Evolutionary conservation across 2,888 invertebrate species (phyloP).

Genomic region (Pristionchus arcanus): DNA sequence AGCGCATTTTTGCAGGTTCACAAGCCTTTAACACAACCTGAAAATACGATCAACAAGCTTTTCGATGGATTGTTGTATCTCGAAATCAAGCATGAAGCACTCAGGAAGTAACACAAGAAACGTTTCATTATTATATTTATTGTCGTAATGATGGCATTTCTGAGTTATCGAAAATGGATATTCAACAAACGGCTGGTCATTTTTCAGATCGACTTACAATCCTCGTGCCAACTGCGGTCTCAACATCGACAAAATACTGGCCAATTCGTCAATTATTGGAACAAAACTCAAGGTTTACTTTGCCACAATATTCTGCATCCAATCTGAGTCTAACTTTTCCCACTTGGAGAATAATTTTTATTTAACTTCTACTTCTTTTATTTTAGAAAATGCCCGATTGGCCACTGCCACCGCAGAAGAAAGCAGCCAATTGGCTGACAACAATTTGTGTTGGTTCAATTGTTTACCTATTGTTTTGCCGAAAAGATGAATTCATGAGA

Average conservation of each 20-base stretch:
- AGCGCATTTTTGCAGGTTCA: background rate
- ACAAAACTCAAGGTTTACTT: constrained; percentile 14
- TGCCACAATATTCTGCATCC: too few species aligned
- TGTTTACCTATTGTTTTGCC: too few species aligned
- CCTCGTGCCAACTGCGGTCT: background rate
- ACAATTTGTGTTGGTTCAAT: background rate
- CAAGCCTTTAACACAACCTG: background rate
- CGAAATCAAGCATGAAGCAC: constrained; percentile 46
- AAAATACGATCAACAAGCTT: background rate
- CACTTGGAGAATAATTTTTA: too few species aligned
- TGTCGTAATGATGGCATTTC: background rate
- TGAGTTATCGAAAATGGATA: background rate
- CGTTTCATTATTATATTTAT: too few species aligned
- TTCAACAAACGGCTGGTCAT: background rate
- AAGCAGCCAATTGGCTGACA: background rate
- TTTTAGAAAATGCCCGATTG: constrained; percentile 17
- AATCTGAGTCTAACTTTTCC: background rate
- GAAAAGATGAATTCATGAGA: too few species aligned
- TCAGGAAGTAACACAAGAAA: background rate
- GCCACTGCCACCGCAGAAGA: background rate
- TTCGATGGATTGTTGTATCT: constrained; percentile 25
- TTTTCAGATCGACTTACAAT: constrained; percentile 20
- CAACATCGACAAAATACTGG: background rate
- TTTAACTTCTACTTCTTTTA: too few species aligned
- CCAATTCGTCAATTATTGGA: background rate